A percentile compares a stretch with the other conserved stretches of the same genome.
These are phyloP conservation scores for Calliscelio sp. DNA, from an alignment of 2,888 invertebrate species.

Conservation along the genomic window DNA sequence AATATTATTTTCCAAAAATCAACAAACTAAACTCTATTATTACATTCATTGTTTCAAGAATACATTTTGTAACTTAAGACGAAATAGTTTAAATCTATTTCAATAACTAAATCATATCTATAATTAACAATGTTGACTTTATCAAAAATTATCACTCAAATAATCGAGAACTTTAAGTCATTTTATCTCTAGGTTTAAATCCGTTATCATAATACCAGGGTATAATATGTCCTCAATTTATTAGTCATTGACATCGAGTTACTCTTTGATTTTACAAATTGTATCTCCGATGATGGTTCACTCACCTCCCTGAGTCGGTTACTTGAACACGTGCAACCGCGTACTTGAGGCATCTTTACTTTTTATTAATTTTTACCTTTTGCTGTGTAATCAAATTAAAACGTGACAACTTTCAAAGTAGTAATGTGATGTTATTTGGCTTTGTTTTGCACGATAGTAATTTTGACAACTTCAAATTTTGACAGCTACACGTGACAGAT, in stretches of 20 bases:
- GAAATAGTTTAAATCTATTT: too few species aligned
- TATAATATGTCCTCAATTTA: too few species aligned
- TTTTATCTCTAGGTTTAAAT: too few species aligned
- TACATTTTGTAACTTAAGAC: background rate
- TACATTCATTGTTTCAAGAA: background rate
- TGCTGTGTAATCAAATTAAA: too few species aligned
- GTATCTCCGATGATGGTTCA: slow-evolving; percentile 32
- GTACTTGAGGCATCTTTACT: slow-evolving; percentile 32
- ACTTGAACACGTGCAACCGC: slow-evolving; percentile 60
- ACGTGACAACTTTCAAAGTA: background rate
- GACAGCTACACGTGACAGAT: slow-evolving; percentile 1
- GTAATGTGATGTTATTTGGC: background rate
- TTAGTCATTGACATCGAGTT: too few species aligned
- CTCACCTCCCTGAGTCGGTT: slow-evolving; percentile 59
- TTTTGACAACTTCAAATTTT: slow-evolving; percentile 15
- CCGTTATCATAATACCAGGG: too few species aligned
- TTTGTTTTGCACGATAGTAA: background rate
- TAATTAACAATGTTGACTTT: background rate
- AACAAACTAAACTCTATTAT: too few species aligned
- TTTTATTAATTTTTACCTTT: background rate
- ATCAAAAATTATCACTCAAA: background rate
- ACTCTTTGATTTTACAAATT: background rate
- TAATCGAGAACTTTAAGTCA: background rate
- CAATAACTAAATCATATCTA: too few species aligned
- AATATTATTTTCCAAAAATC: too few species aligned